A percentile compares a stretch with the other conserved stretches of the same genome.
These are phyloP conservation scores for Pavo muticus DNA, from an alignment of 2,113 vertebrate species.

Conservation along the genomic window DNA sequence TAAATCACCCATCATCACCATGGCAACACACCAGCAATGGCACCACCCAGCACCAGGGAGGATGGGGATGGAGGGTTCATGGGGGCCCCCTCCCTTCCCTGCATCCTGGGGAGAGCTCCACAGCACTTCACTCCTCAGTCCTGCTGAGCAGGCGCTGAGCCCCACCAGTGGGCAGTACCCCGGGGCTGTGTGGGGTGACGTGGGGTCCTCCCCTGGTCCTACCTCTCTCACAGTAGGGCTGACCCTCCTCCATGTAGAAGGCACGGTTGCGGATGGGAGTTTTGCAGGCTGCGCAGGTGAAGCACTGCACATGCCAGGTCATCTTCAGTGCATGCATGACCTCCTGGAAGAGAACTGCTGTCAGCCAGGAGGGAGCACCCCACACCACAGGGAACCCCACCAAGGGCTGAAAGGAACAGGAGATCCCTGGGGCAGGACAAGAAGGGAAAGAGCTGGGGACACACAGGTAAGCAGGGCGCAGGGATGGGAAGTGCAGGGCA, in stretches of 20 bases:
- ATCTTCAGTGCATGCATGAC: conserved; percentile 99
- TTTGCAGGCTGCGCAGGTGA: conserved; percentile 94
- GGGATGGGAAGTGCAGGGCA: not conserved
- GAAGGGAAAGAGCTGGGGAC: not conserved
- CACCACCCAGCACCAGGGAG: not conserved
- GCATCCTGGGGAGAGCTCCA: rapidly evolving
- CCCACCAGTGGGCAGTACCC: rapidly evolving
- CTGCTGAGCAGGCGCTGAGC: not conserved
- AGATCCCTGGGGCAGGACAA: not conserved
- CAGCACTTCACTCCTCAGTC: not conserved
- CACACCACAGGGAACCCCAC: rapidly evolving
- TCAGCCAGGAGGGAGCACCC: not conserved
- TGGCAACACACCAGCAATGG: not conserved
- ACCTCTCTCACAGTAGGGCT: conserved; percentile 98
- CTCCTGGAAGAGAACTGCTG: conserved; percentile 79
- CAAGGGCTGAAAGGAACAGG: not conserved
- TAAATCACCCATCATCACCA: conserved; percentile 22
- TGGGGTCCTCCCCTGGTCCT: not conserved
- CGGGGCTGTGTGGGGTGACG: rapidly evolving
- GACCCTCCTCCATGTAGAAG: conserved; percentile 99
- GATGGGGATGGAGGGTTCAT: not conserved
- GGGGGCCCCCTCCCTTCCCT: not conserved
- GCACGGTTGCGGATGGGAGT: conserved; percentile 94
- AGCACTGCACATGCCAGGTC: conserved; percentile 97
- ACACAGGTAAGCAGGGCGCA: rapidly evolving